Conservation (phyloP, 2,888 invertebrate genomes). For the Leptopilina drosophilae region DNA sequence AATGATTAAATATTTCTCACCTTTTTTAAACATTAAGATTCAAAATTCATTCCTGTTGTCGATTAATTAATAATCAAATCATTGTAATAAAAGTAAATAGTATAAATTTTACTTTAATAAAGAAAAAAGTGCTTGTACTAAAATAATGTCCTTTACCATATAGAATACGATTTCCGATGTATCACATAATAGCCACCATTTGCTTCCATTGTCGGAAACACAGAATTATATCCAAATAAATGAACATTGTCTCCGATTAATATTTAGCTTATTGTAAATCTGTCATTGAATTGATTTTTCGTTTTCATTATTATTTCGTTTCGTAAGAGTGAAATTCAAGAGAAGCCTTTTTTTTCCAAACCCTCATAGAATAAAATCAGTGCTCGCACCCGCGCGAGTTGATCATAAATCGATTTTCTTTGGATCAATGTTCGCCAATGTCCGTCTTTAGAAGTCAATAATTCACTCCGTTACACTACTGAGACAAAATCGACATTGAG, state of each 20-base stretch:
- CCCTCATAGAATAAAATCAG: constrained; percentile 12
- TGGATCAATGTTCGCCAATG: constrained; percentile 22
- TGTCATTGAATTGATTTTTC: neutral
- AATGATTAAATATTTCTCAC: too few relatives aligned
- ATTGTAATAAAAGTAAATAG: too few relatives aligned
- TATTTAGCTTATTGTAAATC: neutral
- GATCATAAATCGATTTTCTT: constrained; percentile 36
- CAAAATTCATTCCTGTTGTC: too few relatives aligned
- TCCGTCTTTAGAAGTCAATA: constrained; percentile 27
- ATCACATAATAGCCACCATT: too few relatives aligned
- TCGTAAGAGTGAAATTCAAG: constrained; percentile 35
- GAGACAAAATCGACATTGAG: constrained; percentile 32
- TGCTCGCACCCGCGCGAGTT: neutral
- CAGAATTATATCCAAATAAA: too few relatives aligned
- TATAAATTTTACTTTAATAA: too few relatives aligned
- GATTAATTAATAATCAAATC: too few relatives aligned
- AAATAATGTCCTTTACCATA: too few relatives aligned
- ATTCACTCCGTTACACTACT: constrained; percentile 35
- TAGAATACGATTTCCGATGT: too few relatives aligned
- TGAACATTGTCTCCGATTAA: neutral
- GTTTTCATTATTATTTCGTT: neutral
- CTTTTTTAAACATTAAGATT: too few relatives aligned
- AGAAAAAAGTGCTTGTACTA: too few relatives aligned
- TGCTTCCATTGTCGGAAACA: too few relatives aligned
- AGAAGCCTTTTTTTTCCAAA: neutral